Conservation (phyloP, 2,113 vertebrate genomes). For the Phainopepla nitens region DNA sequence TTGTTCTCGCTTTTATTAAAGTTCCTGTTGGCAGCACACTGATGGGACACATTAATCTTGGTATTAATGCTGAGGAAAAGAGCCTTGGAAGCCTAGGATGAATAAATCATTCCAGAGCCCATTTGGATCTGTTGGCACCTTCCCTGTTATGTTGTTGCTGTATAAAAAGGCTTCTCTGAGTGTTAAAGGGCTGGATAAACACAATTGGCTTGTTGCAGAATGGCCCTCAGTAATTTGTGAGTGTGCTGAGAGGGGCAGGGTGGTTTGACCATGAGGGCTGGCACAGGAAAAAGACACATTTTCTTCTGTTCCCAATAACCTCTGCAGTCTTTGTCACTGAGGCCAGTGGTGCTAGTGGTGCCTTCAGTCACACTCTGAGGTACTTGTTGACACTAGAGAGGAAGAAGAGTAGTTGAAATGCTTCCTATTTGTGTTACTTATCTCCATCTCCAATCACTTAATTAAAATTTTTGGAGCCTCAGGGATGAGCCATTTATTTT, state of each 20-base stretch:
- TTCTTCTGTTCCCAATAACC: background rate
- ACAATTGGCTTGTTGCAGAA: background rate
- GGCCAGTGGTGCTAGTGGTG: background rate
- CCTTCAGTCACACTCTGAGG: background rate
- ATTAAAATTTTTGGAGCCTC: background rate
- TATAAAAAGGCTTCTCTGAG: conserved; percentile 17
- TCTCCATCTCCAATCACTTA: background rate
- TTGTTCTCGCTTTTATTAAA: conserved; percentile 50
- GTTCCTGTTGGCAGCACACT: conserved; percentile 39
- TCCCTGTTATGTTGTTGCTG: background rate
- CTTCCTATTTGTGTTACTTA: background rate
- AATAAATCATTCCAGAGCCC: conserved; percentile 42
- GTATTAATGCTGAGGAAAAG: conserved; percentile 50
- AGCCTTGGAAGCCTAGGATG: conserved; percentile 10
- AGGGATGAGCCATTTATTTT: background rate
- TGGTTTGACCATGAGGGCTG: background rate
- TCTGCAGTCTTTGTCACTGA: background rate
- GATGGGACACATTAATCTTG: conserved; percentile 58
- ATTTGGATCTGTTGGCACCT: conserved; percentile 48
- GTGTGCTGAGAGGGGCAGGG: background rate
- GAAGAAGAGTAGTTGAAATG: background rate
- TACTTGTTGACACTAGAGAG: background rate
- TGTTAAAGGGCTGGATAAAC: conserved; percentile 1
- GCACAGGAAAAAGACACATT: background rate
- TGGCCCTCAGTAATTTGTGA: background rate